These are phyloP conservation scores for Sus scrofa DNA, from an alignment of 2,113 vertebrate species.

Conservation along the genomic window T2T-Sscrofa CM000824.6:80475001-80475500, in stretches of 20 bases:
- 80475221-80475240: neutral
- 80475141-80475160: neutral
- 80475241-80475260: neutral
- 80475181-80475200: neutral
- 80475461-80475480: neutral
- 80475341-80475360: neutral
- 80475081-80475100: conserved; percentile 7
- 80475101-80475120: neutral
- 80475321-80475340: too few species aligned
- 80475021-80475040: neutral
- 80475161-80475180: neutral
- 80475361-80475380: neutral
- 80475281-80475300: too few species aligned
- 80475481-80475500: neutral
- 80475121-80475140: neutral
- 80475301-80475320: too few species aligned
- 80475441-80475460: neutral
- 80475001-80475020: neutral
- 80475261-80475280: too few species aligned
- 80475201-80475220: neutral
- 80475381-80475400: neutral
- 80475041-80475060: neutral
- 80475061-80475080: neutral
- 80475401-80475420: neutral
- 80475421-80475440: neutral